These are phyloP conservation scores for Ephydatia muelleri DNA, from an alignment of 37 sponge, comb jelly and placozoan species.

Conservation along the genomic window DNA sequence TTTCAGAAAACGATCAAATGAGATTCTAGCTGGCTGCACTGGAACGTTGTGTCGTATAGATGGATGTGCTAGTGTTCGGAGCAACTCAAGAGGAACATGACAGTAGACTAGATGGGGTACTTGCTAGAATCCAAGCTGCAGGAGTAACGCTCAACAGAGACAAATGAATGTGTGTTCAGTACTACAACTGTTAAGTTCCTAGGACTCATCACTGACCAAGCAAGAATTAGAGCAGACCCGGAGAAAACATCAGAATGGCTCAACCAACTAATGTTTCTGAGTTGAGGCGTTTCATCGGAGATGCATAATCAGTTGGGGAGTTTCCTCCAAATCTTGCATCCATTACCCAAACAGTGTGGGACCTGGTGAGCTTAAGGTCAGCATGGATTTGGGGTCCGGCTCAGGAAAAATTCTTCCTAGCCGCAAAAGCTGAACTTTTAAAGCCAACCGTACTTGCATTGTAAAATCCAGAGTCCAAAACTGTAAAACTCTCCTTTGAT, in stretches of 20 bases:
- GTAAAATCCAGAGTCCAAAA: background rate
- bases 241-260: conserved; percentile 6
- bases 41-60: background rate
- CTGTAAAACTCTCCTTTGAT: conserved; percentile 8
- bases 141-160: too few species aligned
- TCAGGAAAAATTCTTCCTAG: background rate
- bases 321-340: background rate
- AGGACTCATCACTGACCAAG: conserved; percentile 19
- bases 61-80: conserved; percentile 9
- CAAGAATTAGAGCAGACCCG: conserved; percentile 14
- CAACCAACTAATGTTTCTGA: background rate
- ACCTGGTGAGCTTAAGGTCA: conserved; percentile 9
- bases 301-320: conserved; percentile 6
- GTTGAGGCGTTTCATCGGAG: conserved; percentile 13
- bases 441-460: too few species aligned
- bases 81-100: conserved; percentile 1
- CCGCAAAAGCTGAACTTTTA: conserved; percentile 2
- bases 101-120: too few species aligned
- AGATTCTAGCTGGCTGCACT: background rate
- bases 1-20: too few species aligned
- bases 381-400: conserved; percentile 15
- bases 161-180: too few species aligned
- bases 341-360: conserved; percentile 7
- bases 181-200: conserved; percentile 37
- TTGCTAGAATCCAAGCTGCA: too few species aligned